Base-by-base conservation (phyloP, 2,797 vertebrate species). In the Mycteria americana region DNA sequence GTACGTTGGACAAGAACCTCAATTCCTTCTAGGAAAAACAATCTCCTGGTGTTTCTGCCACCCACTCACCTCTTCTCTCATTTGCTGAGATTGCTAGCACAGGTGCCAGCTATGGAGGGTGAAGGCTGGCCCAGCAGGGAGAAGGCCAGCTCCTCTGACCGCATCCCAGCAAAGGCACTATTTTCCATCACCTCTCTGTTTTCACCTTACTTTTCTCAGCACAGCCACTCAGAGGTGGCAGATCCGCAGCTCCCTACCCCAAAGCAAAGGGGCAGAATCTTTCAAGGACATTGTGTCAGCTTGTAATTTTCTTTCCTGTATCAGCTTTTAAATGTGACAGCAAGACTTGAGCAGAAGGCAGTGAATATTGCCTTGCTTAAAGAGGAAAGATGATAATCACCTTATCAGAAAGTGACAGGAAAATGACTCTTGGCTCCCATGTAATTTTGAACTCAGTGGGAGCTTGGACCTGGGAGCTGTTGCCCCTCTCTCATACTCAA, bases 321-420 rank as follows among this genome's bases (percentile, higher is more conserved):
- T 92, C 64, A 75, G 62, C 83, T 92, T 92, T 81, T 81, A 86
- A 90, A 92, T n/a, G 15, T 65, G 82, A 84, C 62, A 81, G 76
- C 35, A 88, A 84, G 63, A 73, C 50, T 57, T 68, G 37, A 90
- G 69, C 41, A 86, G 82, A 90, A 92, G 62, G 53, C 64, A 84
- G 30, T 0, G 4, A 45, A 78, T 37, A 69, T 60, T 72, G 50
- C 45, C 65, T 86, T 75, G n/a, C 85, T 88, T 84, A 64, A 92
- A 72, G 79, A 88, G 11, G 54, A 63, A 76, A 89, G 72, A 95
- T 86, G 60, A 90, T 88, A 94, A 94, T 88, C 85, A 89, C 60
- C 45, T 92, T 93, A 92, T 72, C 93, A 93, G 83, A 75, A 95
- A 92, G 53, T 31, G 62, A 93, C 76, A 90, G 80, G 33, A 93